Evolutionary conservation across 1,140 invertebrate species (phyloP).

Genomic region (Drosophila pandora): DNA sequence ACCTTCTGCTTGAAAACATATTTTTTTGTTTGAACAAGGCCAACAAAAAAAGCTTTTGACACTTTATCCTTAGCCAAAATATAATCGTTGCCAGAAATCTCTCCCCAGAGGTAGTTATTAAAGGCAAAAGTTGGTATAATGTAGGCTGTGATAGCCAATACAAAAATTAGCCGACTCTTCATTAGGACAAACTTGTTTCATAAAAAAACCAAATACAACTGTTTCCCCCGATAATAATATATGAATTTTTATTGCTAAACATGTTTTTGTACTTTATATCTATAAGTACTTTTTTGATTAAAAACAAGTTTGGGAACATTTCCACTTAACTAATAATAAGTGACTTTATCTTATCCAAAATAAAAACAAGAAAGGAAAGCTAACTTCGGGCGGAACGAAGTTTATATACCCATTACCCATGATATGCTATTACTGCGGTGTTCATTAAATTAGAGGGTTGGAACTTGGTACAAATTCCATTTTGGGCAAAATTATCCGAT

Average conservation of each 20-base stretch:
- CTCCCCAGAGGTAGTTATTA: conserved; percentile 70
- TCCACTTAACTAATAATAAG: too few species aligned
- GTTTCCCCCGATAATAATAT: background rate
- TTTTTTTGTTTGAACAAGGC: conserved; percentile 59
- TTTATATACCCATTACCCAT: too few species aligned
- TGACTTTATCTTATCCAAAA: too few species aligned
- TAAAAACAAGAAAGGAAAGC: too few species aligned
- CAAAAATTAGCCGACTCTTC: background rate
- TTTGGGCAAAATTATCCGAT: too few species aligned
- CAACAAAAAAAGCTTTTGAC: conserved; percentile 64
- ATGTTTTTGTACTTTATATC: background rate
- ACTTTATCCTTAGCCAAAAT: conserved; percentile 66
- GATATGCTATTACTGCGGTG: too few species aligned
- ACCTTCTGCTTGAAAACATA: conserved; percentile 69
- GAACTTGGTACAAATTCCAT: too few species aligned
- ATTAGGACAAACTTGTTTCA: conserved; percentile 8
- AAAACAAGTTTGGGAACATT: background rate
- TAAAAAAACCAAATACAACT: background rate
- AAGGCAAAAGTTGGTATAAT: conserved; percentile 14
- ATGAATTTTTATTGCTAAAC: background rate
- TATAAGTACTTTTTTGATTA: background rate
- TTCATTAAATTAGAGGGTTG: too few species aligned
- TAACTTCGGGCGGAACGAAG: too few species aligned
- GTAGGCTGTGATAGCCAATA: conserved; percentile 33
- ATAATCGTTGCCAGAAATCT: conserved; percentile 56